These are phyloP conservation scores for Mormyrops boulengeri DNA, from an alignment of 2,797 vertebrate genomes.

Conservation along the genomic window DNA sequence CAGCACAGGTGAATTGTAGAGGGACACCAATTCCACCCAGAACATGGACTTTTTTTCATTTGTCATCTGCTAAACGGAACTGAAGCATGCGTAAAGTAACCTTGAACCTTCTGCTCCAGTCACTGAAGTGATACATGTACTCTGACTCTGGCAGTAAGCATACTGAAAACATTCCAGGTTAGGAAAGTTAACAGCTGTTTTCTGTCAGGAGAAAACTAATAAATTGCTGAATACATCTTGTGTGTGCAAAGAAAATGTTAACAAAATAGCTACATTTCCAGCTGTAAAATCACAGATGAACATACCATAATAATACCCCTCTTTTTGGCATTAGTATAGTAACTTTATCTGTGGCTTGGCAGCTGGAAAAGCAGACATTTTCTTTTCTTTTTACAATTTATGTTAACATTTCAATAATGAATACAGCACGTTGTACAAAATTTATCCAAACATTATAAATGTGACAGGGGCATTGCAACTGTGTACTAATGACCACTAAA, in stretches of 20 bases:
- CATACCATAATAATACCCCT: not conserved
- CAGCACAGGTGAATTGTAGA: no score
- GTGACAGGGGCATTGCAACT: not conserved
- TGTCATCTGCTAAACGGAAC: not conserved
- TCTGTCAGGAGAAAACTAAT: not conserved
- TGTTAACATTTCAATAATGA: not conserved
- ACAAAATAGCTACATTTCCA: not conserved
- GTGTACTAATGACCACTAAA: not conserved
- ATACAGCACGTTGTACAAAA: not conserved
- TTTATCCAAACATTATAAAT: not conserved
- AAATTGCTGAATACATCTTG: not conserved
- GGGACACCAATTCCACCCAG: not conserved
- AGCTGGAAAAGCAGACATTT: not conserved
- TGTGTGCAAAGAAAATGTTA: not conserved
- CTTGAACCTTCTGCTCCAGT: not conserved
- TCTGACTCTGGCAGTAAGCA: not conserved
- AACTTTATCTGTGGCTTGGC: not conserved
- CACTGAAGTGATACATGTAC: not conserved
- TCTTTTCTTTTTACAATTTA: not conserved
- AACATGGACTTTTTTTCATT: not conserved
- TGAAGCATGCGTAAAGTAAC: not conserved
- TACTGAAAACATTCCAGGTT: not conserved
- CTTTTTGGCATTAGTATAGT: not conserved
- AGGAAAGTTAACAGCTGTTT: not conserved
- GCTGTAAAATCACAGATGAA: not conserved